Conservation (phyloP, 2,888 invertebrate genomes). For the Conus canariensis region DNA sequence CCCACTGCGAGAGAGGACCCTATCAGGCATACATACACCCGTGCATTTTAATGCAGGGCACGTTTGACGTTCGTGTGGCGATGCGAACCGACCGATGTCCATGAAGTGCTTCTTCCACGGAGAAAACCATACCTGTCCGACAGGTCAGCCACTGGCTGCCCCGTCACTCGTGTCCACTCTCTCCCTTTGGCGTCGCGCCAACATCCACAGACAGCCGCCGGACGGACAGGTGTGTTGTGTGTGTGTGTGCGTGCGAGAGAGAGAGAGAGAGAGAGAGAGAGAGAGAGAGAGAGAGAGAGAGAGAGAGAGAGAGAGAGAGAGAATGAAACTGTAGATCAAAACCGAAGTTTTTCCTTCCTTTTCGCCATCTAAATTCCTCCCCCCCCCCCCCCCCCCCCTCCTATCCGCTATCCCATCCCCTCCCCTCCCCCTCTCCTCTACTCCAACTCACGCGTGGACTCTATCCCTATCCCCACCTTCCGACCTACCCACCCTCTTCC, state of each 20-base stretch:
- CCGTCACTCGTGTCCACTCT: background rate
- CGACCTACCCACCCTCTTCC: no score
- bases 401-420: background rate
- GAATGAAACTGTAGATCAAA: background rate
- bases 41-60: background rate
- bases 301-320: background rate
- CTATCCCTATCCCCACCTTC: no score
- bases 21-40: background rate
- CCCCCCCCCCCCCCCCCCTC: background rate
- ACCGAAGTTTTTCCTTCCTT: no score
- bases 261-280: background rate
- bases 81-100: no score
- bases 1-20: no score
- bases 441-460: no score
- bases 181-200: background rate
- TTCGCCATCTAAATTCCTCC: background rate
- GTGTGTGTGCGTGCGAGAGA: background rate
- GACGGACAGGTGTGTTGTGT: background rate
- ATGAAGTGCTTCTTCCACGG: no score
- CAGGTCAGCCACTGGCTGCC: background rate
- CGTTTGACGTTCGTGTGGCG: no score
- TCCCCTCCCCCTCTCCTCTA: no score
- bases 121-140: no score
- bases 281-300: background rate
- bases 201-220: background rate